phyloP scores from a whole-genome alignment of 2,113 vertebrate genomes.

The Naja naja region DNA sequence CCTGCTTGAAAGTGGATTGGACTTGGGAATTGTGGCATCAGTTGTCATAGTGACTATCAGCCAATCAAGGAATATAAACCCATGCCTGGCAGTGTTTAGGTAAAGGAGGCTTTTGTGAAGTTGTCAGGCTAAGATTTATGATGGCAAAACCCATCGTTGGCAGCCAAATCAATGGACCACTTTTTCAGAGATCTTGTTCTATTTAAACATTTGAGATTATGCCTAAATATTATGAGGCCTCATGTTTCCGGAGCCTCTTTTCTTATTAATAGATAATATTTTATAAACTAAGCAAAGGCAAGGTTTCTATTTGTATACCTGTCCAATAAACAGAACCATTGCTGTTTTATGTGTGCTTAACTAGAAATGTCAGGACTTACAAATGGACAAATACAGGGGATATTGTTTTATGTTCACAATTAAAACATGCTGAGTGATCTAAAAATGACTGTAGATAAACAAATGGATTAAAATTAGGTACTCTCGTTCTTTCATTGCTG shows the following conservation, averaged over 20 bases:
- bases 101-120: conserved; percentile 85
- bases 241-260: conserved; percentile 70
- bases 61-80: conserved; percentile 87
- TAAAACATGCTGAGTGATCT: conserved; percentile 83
- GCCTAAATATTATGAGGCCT: conserved; percentile 73
- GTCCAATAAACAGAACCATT: conserved; percentile 68
- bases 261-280: conserved; percentile 79
- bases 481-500: conserved; percentile 75
- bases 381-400: conserved; percentile 65
- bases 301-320: conserved; percentile 72
- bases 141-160: conserved; percentile 91
- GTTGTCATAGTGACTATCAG: conserved; percentile 95
- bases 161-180: conserved; percentile 86
- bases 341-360: conserved; percentile 64
- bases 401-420: conserved; percentile 77
- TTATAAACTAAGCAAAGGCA: conserved; percentile 74
- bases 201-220: conserved; percentile 80
- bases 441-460: conserved; percentile 82
- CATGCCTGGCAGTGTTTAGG: conserved; percentile 88
- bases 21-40: conserved; percentile 91
- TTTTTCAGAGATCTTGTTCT: conserved; percentile 74
- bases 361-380: conserved; percentile 73
- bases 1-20: conserved; percentile 89
- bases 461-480: conserved; percentile 77
- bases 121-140: conserved; percentile 94